Conservation (phyloP, 2,797 vertebrate species). For the Cygnus olor region DNA sequence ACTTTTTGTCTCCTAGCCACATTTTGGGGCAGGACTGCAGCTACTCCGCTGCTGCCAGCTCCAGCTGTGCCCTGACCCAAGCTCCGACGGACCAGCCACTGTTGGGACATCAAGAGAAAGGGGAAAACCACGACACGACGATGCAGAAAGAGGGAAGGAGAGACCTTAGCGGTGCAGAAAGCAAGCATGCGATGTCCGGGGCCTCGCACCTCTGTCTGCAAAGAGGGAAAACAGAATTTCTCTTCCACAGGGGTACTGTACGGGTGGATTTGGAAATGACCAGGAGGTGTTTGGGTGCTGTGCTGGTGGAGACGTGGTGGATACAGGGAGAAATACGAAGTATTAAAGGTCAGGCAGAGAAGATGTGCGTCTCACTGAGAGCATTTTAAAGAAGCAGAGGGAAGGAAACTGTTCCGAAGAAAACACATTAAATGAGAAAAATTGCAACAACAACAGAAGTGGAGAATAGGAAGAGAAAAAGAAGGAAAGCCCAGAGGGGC, state of each 20-base stretch:
- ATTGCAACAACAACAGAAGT: background rate
- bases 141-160: background rate
- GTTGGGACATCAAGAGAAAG: background rate
- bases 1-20: background rate
- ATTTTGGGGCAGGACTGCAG: background rate
- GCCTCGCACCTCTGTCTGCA: background rate
- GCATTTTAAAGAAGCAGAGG: background rate
- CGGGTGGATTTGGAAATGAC: background rate
- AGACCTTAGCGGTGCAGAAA: background rate
- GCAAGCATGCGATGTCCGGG: rapidly evolving
- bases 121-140: background rate
- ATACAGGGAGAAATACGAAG: background rate
- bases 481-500: background rate
- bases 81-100: background rate
- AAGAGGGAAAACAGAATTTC: background rate
- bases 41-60: background rate
- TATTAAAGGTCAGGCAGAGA: background rate
- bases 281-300: background rate
- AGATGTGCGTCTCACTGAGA: background rate
- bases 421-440: background rate
- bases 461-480: slow-evolving; percentile 7
- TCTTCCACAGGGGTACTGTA: rapidly evolving
- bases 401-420: background rate
- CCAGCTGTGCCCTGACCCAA: background rate
- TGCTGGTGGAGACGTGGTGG: background rate